Percentiles rank a stretch among this genome's conserved stretches.
Conservation (phyloP, 2,797 vertebrate species). For the Gymnopithys bicolor region DNA sequence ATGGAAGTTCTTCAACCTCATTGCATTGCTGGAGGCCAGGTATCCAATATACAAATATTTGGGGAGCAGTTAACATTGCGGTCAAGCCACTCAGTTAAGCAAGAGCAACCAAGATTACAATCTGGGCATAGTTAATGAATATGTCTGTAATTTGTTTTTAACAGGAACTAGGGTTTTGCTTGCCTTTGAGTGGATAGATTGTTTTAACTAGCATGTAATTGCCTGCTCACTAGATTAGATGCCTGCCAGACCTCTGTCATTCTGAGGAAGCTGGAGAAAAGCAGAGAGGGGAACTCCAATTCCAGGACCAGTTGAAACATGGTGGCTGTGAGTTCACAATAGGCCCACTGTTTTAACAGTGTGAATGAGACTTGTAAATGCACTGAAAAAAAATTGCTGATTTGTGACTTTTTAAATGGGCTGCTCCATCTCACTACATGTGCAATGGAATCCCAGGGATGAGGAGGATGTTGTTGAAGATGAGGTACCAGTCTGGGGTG, state of each 20-base stretch:
- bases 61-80: not conserved
- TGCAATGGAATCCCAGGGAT: not conserved
- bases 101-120: not conserved
- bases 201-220: not conserved
- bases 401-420: not conserved
- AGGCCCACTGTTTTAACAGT: not conserved
- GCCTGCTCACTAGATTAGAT: not conserved
- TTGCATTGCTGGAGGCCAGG: not conserved
- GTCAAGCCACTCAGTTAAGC: not conserved
- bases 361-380: not conserved
- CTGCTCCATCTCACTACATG: not conserved
- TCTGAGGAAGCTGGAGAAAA: not conserved
- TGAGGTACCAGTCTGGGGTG: not conserved
- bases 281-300: not conserved
- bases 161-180: not conserved
- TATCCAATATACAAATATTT: not conserved
- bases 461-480: not conserved
- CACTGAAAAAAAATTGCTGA: not conserved
- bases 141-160: not conserved
- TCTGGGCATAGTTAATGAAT: slow-evolving; percentile 13
- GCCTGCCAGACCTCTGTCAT: not conserved
- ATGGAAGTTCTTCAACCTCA: not conserved
- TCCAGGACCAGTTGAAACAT: not conserved
- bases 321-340: not conserved
- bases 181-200: not conserved